Evolutionary conservation across 1,140 invertebrate species (phyloP), one percentile per base, ranked within the genome.

Genomic region (Philaenus spumarius): DNA sequence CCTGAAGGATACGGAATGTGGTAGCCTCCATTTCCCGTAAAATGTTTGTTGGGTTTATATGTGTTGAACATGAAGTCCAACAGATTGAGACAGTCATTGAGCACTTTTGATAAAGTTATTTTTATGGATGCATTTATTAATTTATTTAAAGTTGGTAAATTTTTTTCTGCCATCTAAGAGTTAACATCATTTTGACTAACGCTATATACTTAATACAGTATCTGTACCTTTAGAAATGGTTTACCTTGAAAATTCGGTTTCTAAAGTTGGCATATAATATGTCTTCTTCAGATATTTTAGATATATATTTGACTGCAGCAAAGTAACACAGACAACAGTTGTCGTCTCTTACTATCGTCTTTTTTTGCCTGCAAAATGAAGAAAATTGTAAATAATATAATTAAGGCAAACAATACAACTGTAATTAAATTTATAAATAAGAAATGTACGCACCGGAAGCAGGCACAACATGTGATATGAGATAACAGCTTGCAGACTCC

Each of bases 261-360:
- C 86, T 84, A 71, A 94, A 95, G 3, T 88, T 92, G 6, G 89
- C 87, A 69, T 88, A 92, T 14, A 93, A 74, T 62, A 95, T 85
- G 72, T 94, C 89, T 60, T 89, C 82, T 20, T 88, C 81, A 0
- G 81, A 70, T 12, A 91, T 65, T 61, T 83, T 80, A 2, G 87
- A 89, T 55, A 89, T 78, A 58, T 84, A 81, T 70, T 86, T 86
- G 17, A 95, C 81, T 26, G 89, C 90, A 15, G 90, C 88, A 24
- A 90, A 82, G 75, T 92, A 83, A 75, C 92, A 95, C 59, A 90
- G 75, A 69, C 92, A 96, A 72, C 90, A 93, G 74, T 96, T 95
- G 73, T 95, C 92, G 57, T 89, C 86, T 9, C 82, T 75, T 9
- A 94, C 82, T 60, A 82, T 75, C 12, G 80, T 82, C 37, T 82